These are phyloP conservation scores for Drosophila kanapiae DNA, from an alignment of 1,140 invertebrate genomes.

Conservation along the genomic window DNA sequence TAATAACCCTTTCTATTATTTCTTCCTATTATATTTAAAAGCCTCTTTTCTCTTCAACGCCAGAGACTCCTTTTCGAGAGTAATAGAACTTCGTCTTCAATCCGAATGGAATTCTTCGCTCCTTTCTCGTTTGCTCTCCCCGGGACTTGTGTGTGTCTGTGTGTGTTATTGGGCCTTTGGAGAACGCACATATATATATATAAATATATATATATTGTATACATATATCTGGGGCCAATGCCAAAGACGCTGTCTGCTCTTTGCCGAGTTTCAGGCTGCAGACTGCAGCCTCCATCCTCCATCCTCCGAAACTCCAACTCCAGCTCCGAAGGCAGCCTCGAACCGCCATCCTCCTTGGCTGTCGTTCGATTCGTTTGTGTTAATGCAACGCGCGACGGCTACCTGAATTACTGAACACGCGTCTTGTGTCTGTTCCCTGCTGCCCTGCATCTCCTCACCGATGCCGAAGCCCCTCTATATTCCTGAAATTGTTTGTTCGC, in stretches of 20 bases:
- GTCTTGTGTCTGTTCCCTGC: slow-evolving; percentile 80
- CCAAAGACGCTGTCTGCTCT: slow-evolving; percentile 50
- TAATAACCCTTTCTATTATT: no score
- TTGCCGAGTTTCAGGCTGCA: slow-evolving; percentile 33
- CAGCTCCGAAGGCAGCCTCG: slow-evolving; percentile 6
- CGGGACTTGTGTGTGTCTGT: slow-evolving; percentile 14
- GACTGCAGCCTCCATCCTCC: slow-evolving; percentile 20
- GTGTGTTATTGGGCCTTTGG: slow-evolving; percentile 48
- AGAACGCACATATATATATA: slow-evolving; percentile 47
- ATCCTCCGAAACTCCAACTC: slow-evolving; percentile 15
- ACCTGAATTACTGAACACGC: slow-evolving; percentile 86
- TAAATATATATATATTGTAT: not conserved
- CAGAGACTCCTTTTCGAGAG: slow-evolving; percentile 15
- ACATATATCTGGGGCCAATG: slow-evolving; percentile 29
- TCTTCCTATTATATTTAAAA: not conserved
- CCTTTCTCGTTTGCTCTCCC: slow-evolving; percentile 33
- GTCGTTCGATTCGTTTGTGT: slow-evolving; percentile 81
- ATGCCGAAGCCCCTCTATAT: slow-evolving; percentile 39
- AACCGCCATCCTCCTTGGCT: slow-evolving; percentile 54
- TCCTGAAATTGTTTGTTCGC: slow-evolving; percentile 82
- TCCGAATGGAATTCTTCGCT: slow-evolving; percentile 11
- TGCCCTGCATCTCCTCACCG: slow-evolving; percentile 13
- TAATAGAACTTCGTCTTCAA: slow-evolving; percentile 27
- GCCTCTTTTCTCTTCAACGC: not conserved
- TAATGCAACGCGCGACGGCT: slow-evolving; percentile 85